Conservation (phyloP, 2,888 invertebrate species). For the Euzetes globulus region DNA sequence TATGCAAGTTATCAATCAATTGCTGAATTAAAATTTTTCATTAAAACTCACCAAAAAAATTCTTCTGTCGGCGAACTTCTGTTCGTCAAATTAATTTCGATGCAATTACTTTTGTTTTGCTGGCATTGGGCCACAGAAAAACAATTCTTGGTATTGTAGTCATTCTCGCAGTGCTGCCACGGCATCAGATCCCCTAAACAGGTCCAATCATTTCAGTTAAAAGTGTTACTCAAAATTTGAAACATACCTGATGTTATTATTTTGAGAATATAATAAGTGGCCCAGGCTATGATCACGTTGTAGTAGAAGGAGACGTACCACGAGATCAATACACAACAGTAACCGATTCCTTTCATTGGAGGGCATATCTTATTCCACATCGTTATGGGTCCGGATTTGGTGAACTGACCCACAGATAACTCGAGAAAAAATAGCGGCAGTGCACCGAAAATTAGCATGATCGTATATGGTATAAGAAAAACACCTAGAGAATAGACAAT, state of each 20-base stretch:
- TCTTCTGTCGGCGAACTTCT: slow-evolving; percentile 44
- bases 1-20: slow-evolving; percentile 38
- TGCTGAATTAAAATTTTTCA: not conserved
- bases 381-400: slow-evolving; percentile 61
- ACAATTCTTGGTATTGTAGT: slow-evolving; percentile 69
- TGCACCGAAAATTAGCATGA: slow-evolving; percentile 68
- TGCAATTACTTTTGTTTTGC: not conserved
- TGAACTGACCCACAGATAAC: slow-evolving; percentile 66
- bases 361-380: slow-evolving; percentile 59
- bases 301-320: slow-evolving; percentile 72
- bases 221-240: not conserved
- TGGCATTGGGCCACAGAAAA: slow-evolving; percentile 37
- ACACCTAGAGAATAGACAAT: slow-evolving; percentile 53
- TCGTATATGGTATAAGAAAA: slow-evolving; percentile 65
- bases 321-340: slow-evolving; percentile 68
- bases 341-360: slow-evolving; percentile 59
- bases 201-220: not conserved
- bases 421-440: slow-evolving; percentile 73
- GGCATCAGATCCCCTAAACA: slow-evolving; percentile 55
- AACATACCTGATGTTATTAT: slow-evolving; percentile 54
- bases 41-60: slow-evolving; percentile 44
- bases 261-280: slow-evolving; percentile 68
- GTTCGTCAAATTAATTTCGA: slow-evolving; percentile 28
- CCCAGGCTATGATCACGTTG: slow-evolving; percentile 79
- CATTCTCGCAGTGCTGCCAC: slow-evolving; percentile 71